phyloP scores from a whole-genome alignment of 2,888 invertebrate species.

The Salpingus planirostris region DNA sequence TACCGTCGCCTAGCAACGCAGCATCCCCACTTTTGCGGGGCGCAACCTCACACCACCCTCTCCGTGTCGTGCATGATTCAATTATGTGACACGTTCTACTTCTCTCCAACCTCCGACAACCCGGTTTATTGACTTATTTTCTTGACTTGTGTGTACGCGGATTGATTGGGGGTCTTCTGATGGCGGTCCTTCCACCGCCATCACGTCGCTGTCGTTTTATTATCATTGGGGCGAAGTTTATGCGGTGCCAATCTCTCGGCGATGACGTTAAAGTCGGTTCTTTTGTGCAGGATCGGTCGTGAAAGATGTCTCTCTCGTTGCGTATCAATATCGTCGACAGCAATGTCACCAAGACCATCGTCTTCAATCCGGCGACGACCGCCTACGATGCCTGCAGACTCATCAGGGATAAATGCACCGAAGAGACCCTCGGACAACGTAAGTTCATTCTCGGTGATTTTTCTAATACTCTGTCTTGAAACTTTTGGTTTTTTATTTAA shows the following conservation, averaged over 20 bases:
- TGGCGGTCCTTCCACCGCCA: no score
- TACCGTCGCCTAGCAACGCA: slow-evolving; percentile 39
- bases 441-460: slow-evolving; percentile 42
- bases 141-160: slow-evolving; percentile 20
- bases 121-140: slow-evolving; percentile 39
- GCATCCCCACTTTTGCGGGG: slow-evolving; percentile 32
- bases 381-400: slow-evolving; percentile 94
- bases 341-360: slow-evolving; percentile 94
- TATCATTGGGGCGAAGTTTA: not conserved
- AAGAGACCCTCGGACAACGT: slow-evolving; percentile 86
- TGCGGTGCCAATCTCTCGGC: not conserved
- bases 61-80: slow-evolving; percentile 36
- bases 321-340: slow-evolving; percentile 76
- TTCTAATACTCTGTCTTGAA: not conserved
- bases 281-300: no score
- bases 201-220: no score
- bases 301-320: slow-evolving; percentile 62
- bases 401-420: slow-evolving; percentile 90
- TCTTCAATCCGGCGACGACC: slow-evolving; percentile 91
- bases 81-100: slow-evolving; percentile 40
- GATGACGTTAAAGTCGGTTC: no score
- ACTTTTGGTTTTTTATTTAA: no score
- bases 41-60: slow-evolving; percentile 22
- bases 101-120: no score
- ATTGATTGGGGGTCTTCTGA: slow-evolving; percentile 13